phyloP scores from a whole-genome alignment of 1,140 invertebrate species.

The Anoplophora glabripennis region DNA sequence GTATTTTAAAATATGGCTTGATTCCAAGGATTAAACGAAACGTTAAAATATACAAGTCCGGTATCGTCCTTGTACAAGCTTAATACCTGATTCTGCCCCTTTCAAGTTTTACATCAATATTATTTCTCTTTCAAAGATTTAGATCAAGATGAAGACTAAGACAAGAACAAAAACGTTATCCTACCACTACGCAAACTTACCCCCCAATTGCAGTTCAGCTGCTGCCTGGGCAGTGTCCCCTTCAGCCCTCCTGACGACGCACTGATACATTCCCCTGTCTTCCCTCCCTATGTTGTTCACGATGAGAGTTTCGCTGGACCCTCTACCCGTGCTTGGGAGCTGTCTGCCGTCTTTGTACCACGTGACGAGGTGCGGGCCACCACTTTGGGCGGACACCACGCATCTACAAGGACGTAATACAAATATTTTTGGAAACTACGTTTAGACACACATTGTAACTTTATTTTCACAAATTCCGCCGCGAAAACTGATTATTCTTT shows the following conservation, averaged over 20 bases:
- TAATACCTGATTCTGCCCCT: no score
- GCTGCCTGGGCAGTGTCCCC: conserved; percentile 77
- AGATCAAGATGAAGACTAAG: not conserved
- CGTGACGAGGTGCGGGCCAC: conserved; percentile 52
- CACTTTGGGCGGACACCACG: conserved; percentile 45
- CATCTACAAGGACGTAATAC: conserved; percentile 54
- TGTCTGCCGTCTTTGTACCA: conserved; percentile 71
- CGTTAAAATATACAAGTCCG: no score
- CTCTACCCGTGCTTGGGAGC: conserved; percentile 62
- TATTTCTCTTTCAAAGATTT: no score
- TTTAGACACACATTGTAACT: not conserved
- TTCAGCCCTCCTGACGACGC: conserved; percentile 70
- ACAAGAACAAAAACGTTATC: not conserved
- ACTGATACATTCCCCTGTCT: conserved; percentile 84
- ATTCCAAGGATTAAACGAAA: no score
- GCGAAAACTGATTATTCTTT: no score
- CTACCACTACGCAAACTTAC: conserved; percentile 56
- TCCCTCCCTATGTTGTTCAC: conserved; percentile 69
- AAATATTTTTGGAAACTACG: not conserved
- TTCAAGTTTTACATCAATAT: no score
- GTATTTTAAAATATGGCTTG: no score
- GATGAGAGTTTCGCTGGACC: conserved; percentile 61
- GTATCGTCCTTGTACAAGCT: no score
- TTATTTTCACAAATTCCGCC: conserved; percentile 43
- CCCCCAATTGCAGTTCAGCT: conserved; percentile 75